Evolutionary conservation across 1,140 invertebrate genomes (phyloP).

Genomic region (Pogonognathellus flavescens): DNA sequence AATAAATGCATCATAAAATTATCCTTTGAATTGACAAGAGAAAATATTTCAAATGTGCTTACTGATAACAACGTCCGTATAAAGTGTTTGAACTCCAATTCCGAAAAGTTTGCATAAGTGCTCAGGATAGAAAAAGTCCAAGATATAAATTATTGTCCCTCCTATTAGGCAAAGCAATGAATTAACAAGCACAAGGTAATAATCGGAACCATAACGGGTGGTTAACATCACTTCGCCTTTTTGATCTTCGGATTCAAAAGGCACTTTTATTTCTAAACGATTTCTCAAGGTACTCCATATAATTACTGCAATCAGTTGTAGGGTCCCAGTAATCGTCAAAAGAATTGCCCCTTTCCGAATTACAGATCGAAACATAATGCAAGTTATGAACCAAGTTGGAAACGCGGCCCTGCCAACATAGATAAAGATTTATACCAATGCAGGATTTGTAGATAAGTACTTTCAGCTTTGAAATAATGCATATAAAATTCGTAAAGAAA

Average conservation of each 20-base stretch:
- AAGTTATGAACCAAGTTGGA: slow-evolving; percentile 75
- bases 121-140: slow-evolving; percentile 72
- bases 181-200: slow-evolving; percentile 73
- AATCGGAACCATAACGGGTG: slow-evolving; percentile 73
- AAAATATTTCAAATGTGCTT: background rate
- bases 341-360: slow-evolving; percentile 74
- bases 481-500: background rate
- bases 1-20: background rate
- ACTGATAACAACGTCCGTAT: slow-evolving; percentile 70
- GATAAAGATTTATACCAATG: background rate
- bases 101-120: slow-evolving; percentile 73
- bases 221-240: slow-evolving; percentile 67
- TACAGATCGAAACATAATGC: slow-evolving; percentile 74
- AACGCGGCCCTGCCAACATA: slow-evolving; percentile 72
- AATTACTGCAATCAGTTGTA: slow-evolving; percentile 69
- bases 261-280: slow-evolving; percentile 73
- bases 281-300: slow-evolving; percentile 74
- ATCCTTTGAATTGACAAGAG: too few species aligned
- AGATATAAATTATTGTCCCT: slow-evolving; percentile 70
- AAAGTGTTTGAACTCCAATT: slow-evolving; percentile 74
- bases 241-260: slow-evolving; percentile 70
- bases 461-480: too few species aligned
- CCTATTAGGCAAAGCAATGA: slow-evolving; percentile 73
- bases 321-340: slow-evolving; percentile 72
- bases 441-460: too few species aligned